phyloP scores from a whole-genome alignment of 2,888 invertebrate genomes.

The Lasioglossum calceatum region DNA sequence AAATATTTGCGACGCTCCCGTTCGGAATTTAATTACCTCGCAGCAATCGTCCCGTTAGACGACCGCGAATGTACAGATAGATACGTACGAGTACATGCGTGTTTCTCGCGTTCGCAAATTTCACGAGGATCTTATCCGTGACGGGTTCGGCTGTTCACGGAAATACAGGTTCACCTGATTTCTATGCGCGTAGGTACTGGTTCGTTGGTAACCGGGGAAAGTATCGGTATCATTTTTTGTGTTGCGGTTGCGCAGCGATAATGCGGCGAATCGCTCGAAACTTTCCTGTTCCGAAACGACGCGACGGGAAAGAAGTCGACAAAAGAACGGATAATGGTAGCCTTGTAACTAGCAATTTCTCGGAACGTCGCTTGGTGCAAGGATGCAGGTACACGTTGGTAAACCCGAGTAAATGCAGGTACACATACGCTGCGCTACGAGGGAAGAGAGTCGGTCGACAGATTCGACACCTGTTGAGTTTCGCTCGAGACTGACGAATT shows the following conservation, averaged over 20 bases:
- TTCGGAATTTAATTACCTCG: conserved; percentile 1
- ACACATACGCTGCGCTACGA: background rate
- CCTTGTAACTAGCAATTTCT: background rate
- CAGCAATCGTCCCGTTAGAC: conserved; percentile 4
- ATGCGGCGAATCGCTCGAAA: background rate
- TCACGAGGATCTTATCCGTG: background rate
- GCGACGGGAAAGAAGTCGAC: background rate
- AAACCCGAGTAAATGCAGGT: background rate
- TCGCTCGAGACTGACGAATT: background rate
- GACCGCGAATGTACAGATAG: background rate
- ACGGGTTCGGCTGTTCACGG: background rate
- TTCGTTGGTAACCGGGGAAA: conserved; percentile 22
- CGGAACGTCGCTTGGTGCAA: background rate
- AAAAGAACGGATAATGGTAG: background rate
- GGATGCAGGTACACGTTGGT: background rate
- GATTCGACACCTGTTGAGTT: conserved; percentile 46
- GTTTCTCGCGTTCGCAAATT: background rate
- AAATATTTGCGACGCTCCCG: conserved; percentile 27
- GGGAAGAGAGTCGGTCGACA: background rate
- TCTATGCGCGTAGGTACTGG: background rate
- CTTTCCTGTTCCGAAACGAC: background rate
- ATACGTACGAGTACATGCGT: background rate
- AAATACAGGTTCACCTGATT: background rate
- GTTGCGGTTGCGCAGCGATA: background rate
- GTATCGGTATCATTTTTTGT: conserved; percentile 31